A percentile compares a stretch with the other conserved stretches of the same genome.
phyloP scores from a whole-genome alignment of 2,113 vertebrate species.

The Conger conger region DNA sequence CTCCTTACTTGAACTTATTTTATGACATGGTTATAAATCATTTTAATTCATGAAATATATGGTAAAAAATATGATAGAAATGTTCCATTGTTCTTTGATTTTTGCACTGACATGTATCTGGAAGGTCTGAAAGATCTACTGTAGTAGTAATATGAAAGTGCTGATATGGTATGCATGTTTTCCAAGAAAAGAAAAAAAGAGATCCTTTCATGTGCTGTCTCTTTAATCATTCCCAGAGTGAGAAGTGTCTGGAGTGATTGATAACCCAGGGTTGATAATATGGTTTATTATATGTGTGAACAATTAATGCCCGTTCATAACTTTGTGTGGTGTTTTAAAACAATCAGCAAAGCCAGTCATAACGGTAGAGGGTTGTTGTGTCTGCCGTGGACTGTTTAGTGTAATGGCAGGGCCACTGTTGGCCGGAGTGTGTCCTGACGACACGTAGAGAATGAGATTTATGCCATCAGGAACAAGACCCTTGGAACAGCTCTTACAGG shows the following conservation, averaged over 20 bases:
- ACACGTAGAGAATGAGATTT: conserved; percentile 43
- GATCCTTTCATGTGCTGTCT: not conserved
- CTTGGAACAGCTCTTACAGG: conserved; percentile 27
- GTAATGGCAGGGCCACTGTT: conserved; percentile 6
- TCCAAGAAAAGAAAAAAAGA: not conserved
- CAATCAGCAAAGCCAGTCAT: no score
- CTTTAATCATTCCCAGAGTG: not conserved
- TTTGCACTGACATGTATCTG: not conserved
- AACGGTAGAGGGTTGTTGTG: not conserved
- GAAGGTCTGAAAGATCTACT: not conserved
- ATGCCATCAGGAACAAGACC: conserved; percentile 5
- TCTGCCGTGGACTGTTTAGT: not conserved
- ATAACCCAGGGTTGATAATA: not conserved
- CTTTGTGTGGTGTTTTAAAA: not conserved
- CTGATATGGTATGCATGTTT: not conserved
- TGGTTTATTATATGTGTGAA: not conserved
- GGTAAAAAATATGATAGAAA: no score
- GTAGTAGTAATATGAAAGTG: not conserved
- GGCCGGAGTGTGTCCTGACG: not conserved
- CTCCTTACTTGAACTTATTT: no score
- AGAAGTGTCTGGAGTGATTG: not conserved
- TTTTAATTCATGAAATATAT: no score
- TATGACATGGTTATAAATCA: no score
- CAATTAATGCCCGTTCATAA: not conserved
- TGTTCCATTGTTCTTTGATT: no score